Percentiles rank a stretch among this genome's conserved stretches.
Conservation (phyloP, 2,797 vertebrate genomes). For the Myotis pilosus region DNA sequence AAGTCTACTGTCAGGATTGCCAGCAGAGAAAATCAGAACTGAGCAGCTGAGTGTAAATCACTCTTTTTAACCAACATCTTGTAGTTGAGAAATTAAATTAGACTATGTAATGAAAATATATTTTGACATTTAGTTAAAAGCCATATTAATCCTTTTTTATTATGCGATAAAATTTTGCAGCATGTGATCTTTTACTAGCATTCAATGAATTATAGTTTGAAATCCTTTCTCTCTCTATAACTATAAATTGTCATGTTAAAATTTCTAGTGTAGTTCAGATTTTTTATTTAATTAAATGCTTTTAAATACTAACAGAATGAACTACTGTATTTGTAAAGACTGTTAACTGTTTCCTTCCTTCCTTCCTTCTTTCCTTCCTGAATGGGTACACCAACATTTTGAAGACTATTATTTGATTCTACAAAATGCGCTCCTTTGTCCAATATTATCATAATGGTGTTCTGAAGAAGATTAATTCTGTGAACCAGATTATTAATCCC, state of each 20-base stretch:
- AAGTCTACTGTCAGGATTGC: slow-evolving; percentile 28
- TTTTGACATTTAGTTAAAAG: slow-evolving; percentile 75
- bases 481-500: not conserved
- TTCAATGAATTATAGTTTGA: slow-evolving; percentile 50
- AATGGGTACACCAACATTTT: not conserved
- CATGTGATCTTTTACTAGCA: slow-evolving; percentile 56
- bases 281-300: slow-evolving; percentile 38
- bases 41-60: slow-evolving; percentile 50
- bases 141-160: slow-evolving; percentile 70
- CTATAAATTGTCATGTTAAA: slow-evolving; percentile 41
- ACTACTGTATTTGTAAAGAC: not conserved
- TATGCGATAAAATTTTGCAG: slow-evolving; percentile 66
- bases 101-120: slow-evolving; percentile 60
- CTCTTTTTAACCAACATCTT: slow-evolving; percentile 54
- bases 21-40: slow-evolving; percentile 28
- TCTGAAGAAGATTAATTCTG: slow-evolving; percentile 17
- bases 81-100: slow-evolving; percentile 72
- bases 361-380: too few species aligned
- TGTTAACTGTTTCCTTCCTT: not conserved
- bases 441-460: not conserved
- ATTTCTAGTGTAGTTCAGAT: slow-evolving; percentile 7
- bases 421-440: not conserved
- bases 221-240: slow-evolving; percentile 7
- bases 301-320: not conserved
- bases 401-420: slow-evolving; percentile 29